phyloP scores from a whole-genome alignment of 2,888 invertebrate species.

The Zeuzera pyrina region DNA sequence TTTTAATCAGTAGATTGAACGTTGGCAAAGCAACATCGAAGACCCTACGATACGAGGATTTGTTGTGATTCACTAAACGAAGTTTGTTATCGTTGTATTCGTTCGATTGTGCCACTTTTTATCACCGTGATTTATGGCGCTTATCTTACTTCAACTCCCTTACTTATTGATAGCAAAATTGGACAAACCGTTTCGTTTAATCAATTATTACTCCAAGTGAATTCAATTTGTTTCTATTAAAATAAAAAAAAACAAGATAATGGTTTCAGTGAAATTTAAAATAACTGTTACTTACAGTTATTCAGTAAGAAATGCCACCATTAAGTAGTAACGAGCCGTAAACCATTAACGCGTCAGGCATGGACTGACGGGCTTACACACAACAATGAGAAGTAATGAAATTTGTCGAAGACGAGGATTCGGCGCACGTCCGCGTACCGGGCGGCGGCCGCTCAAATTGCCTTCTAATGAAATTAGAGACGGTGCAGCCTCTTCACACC shows the following conservation, averaged over 20 bases:
- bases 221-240: slow-evolving; percentile 54
- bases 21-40: no score
- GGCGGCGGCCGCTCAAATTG: slow-evolving; percentile 44
- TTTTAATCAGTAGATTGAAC: no score
- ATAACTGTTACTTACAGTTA: no score
- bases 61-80: slow-evolving; percentile 7
- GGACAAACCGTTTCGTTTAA: slow-evolving; percentile 44
- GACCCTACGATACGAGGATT: neutral
- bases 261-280: no score
- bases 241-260: no score
- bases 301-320: no score
- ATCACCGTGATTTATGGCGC: slow-evolving; percentile 53
- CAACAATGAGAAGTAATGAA: slow-evolving; percentile 48
- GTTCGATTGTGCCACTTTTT: slow-evolving; percentile 36
- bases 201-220: slow-evolving; percentile 44
- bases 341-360: slow-evolving; percentile 11
- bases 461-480: slow-evolving; percentile 59
- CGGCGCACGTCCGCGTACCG: slow-evolving; percentile 51
- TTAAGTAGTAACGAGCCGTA: slow-evolving; percentile 3
- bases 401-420: slow-evolving; percentile 46
- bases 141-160: slow-evolving; percentile 41
- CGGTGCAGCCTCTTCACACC: slow-evolving; percentile 32
- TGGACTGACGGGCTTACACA: slow-evolving; percentile 24
- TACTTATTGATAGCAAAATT: slow-evolving; percentile 33
- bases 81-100: slow-evolving; percentile 16